Conservation (phyloP, 2,797 vertebrate species). For the Melanogrammus aeglefinus region DNA sequence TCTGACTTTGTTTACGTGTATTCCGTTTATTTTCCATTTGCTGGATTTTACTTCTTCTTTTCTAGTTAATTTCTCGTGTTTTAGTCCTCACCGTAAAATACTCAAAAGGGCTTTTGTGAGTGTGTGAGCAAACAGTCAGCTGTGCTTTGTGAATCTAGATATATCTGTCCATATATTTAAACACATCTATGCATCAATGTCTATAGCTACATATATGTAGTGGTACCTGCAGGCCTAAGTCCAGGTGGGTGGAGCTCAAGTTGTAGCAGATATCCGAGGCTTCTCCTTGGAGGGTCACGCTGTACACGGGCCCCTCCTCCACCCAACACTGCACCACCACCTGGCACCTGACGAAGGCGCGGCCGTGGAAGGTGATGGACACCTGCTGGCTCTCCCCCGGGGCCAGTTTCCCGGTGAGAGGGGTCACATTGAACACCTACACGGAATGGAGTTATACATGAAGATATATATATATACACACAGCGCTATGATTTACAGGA, state of each 20-base stretch:
- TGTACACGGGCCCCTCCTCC: conserved; percentile 81
- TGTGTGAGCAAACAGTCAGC: no score
- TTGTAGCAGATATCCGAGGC: conserved; percentile 78
- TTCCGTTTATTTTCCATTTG: no score
- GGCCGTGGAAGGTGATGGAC: conserved; percentile 81
- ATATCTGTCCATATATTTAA: no score
- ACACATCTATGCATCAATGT: no score
- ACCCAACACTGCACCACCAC: conserved; percentile 77
- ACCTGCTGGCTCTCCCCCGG: conserved; percentile 75
- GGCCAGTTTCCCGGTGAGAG: conserved; percentile 70
- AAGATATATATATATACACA: no score
- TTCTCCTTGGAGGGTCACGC: conserved; percentile 76
- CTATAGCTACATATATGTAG: not conserved
- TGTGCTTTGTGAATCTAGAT: no score
- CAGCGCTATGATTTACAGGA: no score
- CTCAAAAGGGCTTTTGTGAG: no score
- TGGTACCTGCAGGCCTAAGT: conserved; percentile 85
- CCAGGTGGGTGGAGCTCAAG: conserved; percentile 68
- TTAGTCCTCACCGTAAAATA: no score
- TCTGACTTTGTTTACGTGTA: no score
- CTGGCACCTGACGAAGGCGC: conserved; percentile 64
- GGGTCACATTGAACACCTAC: conserved; percentile 86
- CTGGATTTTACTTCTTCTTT: no score
- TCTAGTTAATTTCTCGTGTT: no score
- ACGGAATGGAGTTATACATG: not conserved